Percentiles rank a stretch among this genome's conserved stretches.
phyloP scores from a whole-genome alignment of 2,888 invertebrate species.

The Prosapia bicincta region DNA sequence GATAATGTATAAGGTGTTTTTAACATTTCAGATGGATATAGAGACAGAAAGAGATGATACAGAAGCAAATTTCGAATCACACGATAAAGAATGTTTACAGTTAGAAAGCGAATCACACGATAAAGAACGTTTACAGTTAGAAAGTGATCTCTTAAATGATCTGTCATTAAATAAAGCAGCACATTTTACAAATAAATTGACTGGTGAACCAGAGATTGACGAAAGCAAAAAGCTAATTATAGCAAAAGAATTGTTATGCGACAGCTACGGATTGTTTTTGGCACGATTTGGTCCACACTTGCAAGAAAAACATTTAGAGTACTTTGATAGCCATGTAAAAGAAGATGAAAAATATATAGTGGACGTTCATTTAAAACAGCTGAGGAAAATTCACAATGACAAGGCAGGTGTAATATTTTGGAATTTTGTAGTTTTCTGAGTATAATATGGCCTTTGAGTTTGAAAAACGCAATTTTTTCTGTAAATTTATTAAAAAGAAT shows the following conservation, averaged over 20 bases:
- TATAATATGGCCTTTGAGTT: too few species aligned
- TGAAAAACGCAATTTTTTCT: too few species aligned
- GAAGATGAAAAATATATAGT: constrained; percentile 53
- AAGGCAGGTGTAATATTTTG: background rate
- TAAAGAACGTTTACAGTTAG: background rate
- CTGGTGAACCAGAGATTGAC: background rate
- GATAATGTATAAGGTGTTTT: too few species aligned
- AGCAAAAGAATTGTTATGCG: constrained; percentile 59
- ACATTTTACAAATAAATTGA: background rate
- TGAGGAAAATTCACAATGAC: constrained; percentile 41
- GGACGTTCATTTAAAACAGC: constrained; percentile 59
- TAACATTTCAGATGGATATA: too few species aligned
- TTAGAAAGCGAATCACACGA: too few species aligned
- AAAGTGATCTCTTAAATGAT: background rate
- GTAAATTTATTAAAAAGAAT: too few species aligned
- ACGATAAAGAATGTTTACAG: too few species aligned
- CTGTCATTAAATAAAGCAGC: background rate
- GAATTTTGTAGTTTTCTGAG: too few species aligned
- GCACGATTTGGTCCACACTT: constrained; percentile 73
- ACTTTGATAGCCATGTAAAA: constrained; percentile 54
- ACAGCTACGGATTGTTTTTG: constrained; percentile 68
- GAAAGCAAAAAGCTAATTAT: constrained; percentile 45
- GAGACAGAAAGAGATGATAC: too few species aligned
- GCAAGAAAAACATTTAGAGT: constrained; percentile 60
- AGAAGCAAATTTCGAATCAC: too few species aligned